Evolutionary conservation across 2,888 invertebrate genomes (phyloP), one percentile per base, ranked within the genome.

Genomic region (Sminthurinus aureus): DNA sequence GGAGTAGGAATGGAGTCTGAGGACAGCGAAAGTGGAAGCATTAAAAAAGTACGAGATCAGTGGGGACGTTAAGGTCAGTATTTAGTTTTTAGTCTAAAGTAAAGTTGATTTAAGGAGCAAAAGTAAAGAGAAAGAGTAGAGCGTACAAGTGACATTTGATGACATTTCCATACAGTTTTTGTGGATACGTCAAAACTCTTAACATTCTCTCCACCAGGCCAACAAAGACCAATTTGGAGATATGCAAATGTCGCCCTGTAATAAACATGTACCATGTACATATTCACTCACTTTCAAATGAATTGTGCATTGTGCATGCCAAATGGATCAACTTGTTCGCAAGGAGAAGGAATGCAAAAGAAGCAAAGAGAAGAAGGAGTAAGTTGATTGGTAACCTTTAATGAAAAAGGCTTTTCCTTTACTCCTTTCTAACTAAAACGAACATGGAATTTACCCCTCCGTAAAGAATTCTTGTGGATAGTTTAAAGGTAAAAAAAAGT

Each of bases 401-500:
- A 79, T 79, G 69, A 69, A 67, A 69, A 79, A 12, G 67, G 50
- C 69, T 79, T 69, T 69, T 38, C 24, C 67, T 79, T 26, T 50
- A n/a, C 11, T 18, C 66, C 69, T 9, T 1, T n/a, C 13, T 20
- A 66, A 79, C 6, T 38, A 38, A 38, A 38, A 38, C 1, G 3
- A 38, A 38, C 51, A 79, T 79, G 20, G 79, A 79, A 69, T 79
- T 79, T 79, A 50, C 79, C 69, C 69, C 6, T 6, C 6, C 38
- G 38, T 79, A 79, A 79, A 79, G 79, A 26, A 79, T 69, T 79
- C 79, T 79, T 79, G 69, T 79, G 79, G 79, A 79, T 79, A 79
- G 69, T 79, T 79, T 69, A 79, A 79, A 79, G 79, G 69, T 79
- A 64, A 64, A 20, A 11, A 15, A 12, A 58, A 12, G 58, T 79